A percentile compares a stretch with the other conserved stretches of the same genome.
Conservation (phyloP, 2,888 invertebrate genomes). For the Caenorhabditis plicata region DNA sequence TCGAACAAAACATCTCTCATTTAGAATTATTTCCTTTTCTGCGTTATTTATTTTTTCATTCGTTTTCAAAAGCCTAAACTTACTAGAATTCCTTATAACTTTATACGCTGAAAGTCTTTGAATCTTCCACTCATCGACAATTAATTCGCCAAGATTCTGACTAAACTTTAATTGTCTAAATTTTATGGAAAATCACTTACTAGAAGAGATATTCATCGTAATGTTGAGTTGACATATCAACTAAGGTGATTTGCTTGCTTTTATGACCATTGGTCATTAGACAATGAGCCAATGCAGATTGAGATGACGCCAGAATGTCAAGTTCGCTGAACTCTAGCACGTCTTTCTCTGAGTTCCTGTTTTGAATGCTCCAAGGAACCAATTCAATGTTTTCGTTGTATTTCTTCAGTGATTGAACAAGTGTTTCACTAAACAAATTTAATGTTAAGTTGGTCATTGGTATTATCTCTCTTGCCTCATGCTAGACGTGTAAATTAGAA, state of each 20-base stretch:
- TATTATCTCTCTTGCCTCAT: slow-evolving; percentile 6
- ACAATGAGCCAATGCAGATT: slow-evolving; percentile 27
- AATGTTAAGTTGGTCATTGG: neutral
- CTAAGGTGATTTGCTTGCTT: slow-evolving; percentile 10
- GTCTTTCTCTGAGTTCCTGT: too few species aligned
- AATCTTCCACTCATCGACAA: slow-evolving; percentile 16
- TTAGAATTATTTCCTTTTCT: slow-evolving; percentile 30
- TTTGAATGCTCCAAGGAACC: too few species aligned
- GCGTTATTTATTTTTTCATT: neutral
- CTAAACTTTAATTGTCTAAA: slow-evolving; percentile 1
- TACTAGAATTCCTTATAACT: slow-evolving; percentile 27
- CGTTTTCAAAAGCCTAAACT: neutral
- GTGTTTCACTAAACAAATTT: slow-evolving; percentile 10
- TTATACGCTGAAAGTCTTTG: slow-evolving; percentile 17
- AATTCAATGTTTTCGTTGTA: slow-evolving; percentile 24
- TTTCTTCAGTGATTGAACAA: slow-evolving; percentile 17
- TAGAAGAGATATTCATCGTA: neutral
- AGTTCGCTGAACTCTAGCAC: too few species aligned
- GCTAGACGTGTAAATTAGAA: slow-evolving; percentile 29
- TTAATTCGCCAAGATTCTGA: slow-evolving; percentile 8
- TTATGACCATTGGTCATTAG: slow-evolving; percentile 18
- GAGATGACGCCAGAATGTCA: too few species aligned
- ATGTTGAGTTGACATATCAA: slow-evolving; percentile 18
- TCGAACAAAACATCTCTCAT: slow-evolving; percentile 28
- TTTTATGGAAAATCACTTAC: neutral